Base-by-base conservation (phyloP, 2,113 vertebrate species). In the Tinamus guttatus region DNA sequence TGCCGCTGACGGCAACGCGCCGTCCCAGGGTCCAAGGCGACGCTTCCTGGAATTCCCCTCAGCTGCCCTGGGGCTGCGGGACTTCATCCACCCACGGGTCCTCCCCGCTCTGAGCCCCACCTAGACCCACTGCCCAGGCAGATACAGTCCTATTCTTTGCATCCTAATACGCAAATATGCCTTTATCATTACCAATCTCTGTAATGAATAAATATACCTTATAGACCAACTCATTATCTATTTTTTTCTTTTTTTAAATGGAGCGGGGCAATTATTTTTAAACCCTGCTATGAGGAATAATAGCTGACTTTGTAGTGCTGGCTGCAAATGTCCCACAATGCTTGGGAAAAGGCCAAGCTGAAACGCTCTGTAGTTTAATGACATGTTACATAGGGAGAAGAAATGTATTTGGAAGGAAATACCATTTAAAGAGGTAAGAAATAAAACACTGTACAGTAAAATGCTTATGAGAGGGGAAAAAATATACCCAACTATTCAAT, bases 251-350 rank as follows among this genome's bases (percentile, higher is more conserved):
- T n/a, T n/a, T n/a, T n/a, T n/a, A n/a, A n/a, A n/a, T 41, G 52
- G 91, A 90, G 59, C 70, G 47, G 80, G 59, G 81, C 85, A 92
- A 96, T 97, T 97, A 97, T 98, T 97, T 98, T 96, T 98, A 97
- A 93, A 91, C 85, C 91, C 88, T 90, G 94, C 94, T 94, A 96
- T 54, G 93, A 96, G 86, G 95, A 92, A 97, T 96, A 97, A 98
- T 93, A 97, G 95, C 85, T 7, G 2, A 16, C 92, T 96, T 97
- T 86, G 94, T 51, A 86, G 71, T 85, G 85, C 85, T 91, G 90
- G 93, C 94, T 96, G 95, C 84, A 94, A 94, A 95, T 30, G 17
- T 96, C 94, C 94, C 92, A 93, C 93, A 96, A 84, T 95, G 91
- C 97, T 94, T 62, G 74, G 90, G 96, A 95, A 94, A 97, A 97